A percentile compares a stretch with the other conserved stretches of the same genome.
Conservation (phyloP, 1,140 invertebrate species). For the Aphelenchoides avenae region DNA sequence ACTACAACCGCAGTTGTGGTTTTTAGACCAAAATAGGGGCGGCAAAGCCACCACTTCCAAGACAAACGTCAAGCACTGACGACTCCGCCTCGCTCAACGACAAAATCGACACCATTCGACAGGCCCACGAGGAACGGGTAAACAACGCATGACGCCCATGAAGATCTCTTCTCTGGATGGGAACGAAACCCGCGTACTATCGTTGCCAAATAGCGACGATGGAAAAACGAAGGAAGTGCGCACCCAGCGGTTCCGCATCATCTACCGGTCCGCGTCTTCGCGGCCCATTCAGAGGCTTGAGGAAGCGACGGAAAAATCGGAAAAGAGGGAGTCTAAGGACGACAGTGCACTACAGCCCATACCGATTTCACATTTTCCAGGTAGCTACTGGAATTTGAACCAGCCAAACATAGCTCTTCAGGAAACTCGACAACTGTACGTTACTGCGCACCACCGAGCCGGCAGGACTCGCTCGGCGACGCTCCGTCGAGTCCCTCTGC, state of each 20-base stretch:
- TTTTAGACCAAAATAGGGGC: slow-evolving; percentile 5
- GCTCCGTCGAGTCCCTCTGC: neutral
- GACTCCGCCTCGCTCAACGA: slow-evolving; percentile 24
- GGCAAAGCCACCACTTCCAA: slow-evolving; percentile 39
- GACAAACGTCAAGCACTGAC: slow-evolving; percentile 22
- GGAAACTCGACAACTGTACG: slow-evolving; percentile 26
- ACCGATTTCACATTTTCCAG: slow-evolving; percentile 35
- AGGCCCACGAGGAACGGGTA: slow-evolving; percentile 38
- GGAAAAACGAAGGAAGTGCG: no score
- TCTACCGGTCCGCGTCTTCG: slow-evolving; percentile 3
- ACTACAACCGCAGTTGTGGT: neutral
- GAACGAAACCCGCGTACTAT: no score
- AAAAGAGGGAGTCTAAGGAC: neutral
- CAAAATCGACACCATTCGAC: slow-evolving; percentile 35
- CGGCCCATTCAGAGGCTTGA: neutral
- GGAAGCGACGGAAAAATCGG: neutral
- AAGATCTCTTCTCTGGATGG: no score
- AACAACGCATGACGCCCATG: no score
- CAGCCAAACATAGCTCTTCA: slow-evolving; percentile 12
- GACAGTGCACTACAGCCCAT: slow-evolving; percentile 3
- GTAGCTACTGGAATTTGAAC: slow-evolving; percentile 6
- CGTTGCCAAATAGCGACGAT: no score
- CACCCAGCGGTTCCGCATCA: neutral
- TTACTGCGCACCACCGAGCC: slow-evolving; percentile 1
- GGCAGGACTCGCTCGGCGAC: slow-evolving; percentile 19